These are phyloP conservation scores for Anhinga rufa DNA, from an alignment of 2,113 vertebrate genomes.

Conservation along the genomic window DNA sequence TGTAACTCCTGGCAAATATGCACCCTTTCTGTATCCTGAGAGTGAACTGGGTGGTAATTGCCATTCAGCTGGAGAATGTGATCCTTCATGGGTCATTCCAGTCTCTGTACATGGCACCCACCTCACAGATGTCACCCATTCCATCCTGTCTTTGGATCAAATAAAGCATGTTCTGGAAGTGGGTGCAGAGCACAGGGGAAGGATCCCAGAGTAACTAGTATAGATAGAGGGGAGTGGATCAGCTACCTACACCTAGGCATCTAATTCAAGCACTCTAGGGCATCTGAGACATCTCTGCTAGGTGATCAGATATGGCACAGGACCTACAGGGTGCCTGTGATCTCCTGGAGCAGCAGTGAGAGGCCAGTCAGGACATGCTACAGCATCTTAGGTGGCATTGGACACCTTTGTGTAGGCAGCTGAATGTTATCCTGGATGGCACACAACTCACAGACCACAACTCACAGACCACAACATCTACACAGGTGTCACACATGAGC, in stretches of 20 bases:
- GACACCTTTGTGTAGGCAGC: not conserved
- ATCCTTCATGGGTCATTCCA: not conserved
- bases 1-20: not conserved
- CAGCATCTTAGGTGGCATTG: not conserved
- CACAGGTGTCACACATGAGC: not conserved
- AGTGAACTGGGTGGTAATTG: not conserved
- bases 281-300: not conserved
- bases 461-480: not conserved
- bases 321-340: not conserved
- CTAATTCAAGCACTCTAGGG: not conserved
- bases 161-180: not conserved
- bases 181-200: not conserved
- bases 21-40: not conserved
- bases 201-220: not conserved
- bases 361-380: not conserved
- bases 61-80: not conserved
- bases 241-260: not conserved
- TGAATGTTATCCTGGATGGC: not conserved
- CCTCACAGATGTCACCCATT: not conserved
- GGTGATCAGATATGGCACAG: not conserved
- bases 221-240: not conserved
- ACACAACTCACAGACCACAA: not conserved
- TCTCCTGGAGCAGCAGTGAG: not conserved
- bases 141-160: accelerated
- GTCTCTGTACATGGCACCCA: not conserved